Evolutionary conservation across 1,140 invertebrate genomes (phyloP), one percentile per base, ranked within the genome.

Genomic region (Linepithema humile): DNA sequence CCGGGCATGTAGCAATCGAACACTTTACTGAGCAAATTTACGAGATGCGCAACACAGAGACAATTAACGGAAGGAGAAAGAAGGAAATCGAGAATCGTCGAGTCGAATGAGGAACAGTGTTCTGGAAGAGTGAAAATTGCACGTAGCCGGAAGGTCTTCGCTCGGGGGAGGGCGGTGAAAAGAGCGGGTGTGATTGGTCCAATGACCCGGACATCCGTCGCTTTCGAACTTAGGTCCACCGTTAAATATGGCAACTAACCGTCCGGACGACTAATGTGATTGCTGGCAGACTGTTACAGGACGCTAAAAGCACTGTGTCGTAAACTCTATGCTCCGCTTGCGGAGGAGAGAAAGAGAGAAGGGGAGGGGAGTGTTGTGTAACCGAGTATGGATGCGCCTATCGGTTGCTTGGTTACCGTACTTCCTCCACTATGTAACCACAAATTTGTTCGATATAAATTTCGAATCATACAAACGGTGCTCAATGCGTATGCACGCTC

Each of bases 281-380:
- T 91, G 90, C 88, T 90, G 84, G 90, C 86, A 90, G 85, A 90
- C 90, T 85, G 88, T 90, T 88, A 88, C 80, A 60, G 87, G 72
- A 87, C 84, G 83, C 89, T 90, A 90, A 91, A 91, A 91, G 90
- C 90, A 88, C 78, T 77, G 65, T 85, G 84, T 86, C 87, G 89
- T 90, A 90, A 88, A 90, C 88, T 89, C 89, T 69, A 60, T 53
- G 77, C 70, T 85, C 64, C 65, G 43, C 86, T 35, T 57, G 35
- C 29, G 29, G 70, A 55, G 40, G 15, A 57, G 23, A 26, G 64
- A 74, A 4, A 60, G 72, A 70, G 17, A 53, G n/a, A 23, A 12
- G 32, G 29, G 23, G 48, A 74, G 72, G 62, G 38, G 62, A 80
- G 80, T 26, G 32, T 48, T 55, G 20, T 53, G 59, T 53, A 88